These are phyloP conservation scores for Thaumetopoea pityocampa DNA, from an alignment of 1,140 invertebrate genomes.

Conservation along the genomic window DNA sequence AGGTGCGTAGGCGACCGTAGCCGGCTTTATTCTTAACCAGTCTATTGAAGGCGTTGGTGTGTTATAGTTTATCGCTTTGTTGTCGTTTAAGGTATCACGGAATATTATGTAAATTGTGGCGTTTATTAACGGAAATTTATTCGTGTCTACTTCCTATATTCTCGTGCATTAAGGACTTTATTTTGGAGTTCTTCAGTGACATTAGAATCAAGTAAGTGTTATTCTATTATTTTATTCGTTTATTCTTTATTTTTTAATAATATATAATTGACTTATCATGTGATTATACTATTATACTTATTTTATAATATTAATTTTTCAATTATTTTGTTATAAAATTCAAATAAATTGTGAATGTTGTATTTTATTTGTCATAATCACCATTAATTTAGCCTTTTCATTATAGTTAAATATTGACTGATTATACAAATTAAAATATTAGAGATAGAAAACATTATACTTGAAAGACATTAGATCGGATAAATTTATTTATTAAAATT, in stretches of 20 bases:
- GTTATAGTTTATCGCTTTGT: conserved; percentile 68
- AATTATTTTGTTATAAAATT: too few relatives aligned
- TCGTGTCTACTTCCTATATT: conserved; percentile 39
- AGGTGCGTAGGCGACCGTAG: conserved; percentile 58
- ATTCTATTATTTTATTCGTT: conserved; percentile 29
- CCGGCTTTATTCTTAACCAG: conserved; percentile 64
- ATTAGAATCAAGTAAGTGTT: conserved; percentile 38
- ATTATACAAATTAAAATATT: too few relatives aligned
- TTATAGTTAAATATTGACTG: too few relatives aligned
- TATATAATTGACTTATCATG: conserved; percentile 13
- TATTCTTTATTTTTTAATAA: conserved; percentile 18
- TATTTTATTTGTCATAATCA: too few relatives aligned
- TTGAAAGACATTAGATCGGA: too few relatives aligned
- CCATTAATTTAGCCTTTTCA: too few relatives aligned
- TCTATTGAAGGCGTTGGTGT: conserved; percentile 67
- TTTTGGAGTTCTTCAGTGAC: conserved; percentile 33
- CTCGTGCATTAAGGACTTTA: conserved; percentile 52
- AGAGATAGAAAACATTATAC: too few relatives aligned
- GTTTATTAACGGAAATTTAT: conserved; percentile 50
- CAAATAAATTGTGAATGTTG: too few relatives aligned
- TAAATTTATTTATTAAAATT: too few relatives aligned
- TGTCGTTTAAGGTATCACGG: conserved; percentile 49
- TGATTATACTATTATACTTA: too few relatives aligned
- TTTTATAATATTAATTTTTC: too few relatives aligned
- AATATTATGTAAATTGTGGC: conserved; percentile 58